Evolutionary conservation across 2,888 invertebrate genomes (phyloP).

Genomic region (Hydriomena furcata): DNA sequence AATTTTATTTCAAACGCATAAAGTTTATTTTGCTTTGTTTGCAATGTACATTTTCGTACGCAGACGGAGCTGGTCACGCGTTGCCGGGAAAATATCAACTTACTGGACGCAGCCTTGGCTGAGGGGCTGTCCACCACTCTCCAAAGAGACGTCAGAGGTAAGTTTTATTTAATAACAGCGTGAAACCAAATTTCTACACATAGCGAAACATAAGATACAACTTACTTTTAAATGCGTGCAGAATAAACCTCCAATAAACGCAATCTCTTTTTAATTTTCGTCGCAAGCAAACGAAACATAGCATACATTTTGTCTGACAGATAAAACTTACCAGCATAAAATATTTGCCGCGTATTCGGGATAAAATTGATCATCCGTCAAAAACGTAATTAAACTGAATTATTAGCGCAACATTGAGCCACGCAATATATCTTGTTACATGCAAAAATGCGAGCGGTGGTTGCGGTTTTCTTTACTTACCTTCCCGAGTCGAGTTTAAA

Average conservation of each 20-base stretch:
- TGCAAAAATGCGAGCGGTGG: conserved; percentile 61
- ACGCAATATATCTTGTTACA: conserved; percentile 59
- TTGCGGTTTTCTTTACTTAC: conserved; percentile 46
- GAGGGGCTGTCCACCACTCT: conserved; percentile 79
- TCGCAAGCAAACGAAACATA: too few species aligned
- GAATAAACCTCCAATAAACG: conserved; percentile 9
- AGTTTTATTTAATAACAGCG: conserved; percentile 40
- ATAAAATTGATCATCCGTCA: not conserved
- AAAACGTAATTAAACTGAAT: conserved; percentile 45
- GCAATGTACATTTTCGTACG: conserved; percentile 54
- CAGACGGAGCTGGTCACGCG: conserved; percentile 93
- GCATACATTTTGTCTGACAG: not conserved
- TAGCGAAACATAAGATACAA: too few species aligned
- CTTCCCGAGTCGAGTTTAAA: conserved; percentile 51
- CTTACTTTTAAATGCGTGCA: not conserved
- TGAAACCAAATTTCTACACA: not conserved
- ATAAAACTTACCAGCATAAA: conserved; percentile 21
- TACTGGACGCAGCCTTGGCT: conserved; percentile 88
- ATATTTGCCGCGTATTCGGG: conserved; percentile 5
- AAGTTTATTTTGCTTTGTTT: conserved; percentile 27
- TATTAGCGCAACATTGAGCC: conserved; percentile 45
- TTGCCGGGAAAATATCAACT: conserved; percentile 93
- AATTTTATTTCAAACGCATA: conserved; percentile 8
- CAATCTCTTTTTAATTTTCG: not conserved
- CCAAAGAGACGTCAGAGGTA: conserved; percentile 85